Conservation (phyloP, 2,888 invertebrate genomes). For the Aporophyla nigra region DNA sequence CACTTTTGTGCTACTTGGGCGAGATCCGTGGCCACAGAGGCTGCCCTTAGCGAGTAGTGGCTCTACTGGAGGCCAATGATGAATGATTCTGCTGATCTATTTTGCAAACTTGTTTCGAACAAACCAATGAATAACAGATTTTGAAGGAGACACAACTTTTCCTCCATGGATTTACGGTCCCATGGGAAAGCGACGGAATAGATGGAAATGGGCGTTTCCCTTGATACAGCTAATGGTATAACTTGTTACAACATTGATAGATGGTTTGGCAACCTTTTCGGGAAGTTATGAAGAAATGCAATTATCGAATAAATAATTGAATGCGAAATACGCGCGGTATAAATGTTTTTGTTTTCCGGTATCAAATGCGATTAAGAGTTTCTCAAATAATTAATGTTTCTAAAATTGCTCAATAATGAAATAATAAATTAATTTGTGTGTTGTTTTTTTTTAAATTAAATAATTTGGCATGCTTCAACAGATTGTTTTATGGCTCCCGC, state of each 20-base stretch:
- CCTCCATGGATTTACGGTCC: constrained; percentile 7
- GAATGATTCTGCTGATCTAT: constrained; percentile 24
- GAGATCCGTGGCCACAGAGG: no score
- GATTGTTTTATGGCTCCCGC: no score
- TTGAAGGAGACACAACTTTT: constrained; percentile 24
- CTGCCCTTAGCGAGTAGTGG: no score
- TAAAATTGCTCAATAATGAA: no score
- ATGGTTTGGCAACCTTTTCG: constrained; percentile 5
- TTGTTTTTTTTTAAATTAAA: no score
- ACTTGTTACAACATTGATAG: constrained; percentile 29
- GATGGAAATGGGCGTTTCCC: constrained; percentile 32
- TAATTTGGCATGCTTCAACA: no score
- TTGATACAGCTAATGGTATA: constrained; percentile 34
- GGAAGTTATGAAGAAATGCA: constrained; percentile 13
- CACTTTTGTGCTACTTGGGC: no score
- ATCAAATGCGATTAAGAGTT: neutral
- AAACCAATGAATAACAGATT: constrained; percentile 30
- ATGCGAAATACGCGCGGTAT: neutral
- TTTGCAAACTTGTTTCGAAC: constrained; percentile 21
- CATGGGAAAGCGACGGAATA: constrained; percentile 9
- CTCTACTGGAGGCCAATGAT: no score
- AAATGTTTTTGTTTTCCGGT: neutral
- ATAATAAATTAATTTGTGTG: no score
- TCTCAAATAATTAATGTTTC: neutral
- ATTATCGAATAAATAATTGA: constrained; percentile 15